Evolutionary conservation across 2,797 vertebrate genomes (phyloP).

Genomic region (Enteromius treurensis): DNA sequence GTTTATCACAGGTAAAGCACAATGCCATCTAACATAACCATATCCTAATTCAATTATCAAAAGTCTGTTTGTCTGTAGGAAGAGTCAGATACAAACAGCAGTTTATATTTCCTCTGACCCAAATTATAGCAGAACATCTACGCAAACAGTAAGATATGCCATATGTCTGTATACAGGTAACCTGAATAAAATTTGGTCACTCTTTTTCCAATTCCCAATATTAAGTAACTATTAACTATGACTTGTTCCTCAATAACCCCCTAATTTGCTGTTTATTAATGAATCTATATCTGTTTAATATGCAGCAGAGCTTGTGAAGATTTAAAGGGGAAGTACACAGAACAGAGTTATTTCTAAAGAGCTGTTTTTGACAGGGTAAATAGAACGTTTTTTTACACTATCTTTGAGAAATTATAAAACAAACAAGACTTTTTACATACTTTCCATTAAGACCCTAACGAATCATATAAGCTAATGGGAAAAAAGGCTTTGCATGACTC

Average conservation of each 20-base stretch:
- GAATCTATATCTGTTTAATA: neutral
- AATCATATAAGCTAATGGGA: too few relatives aligned
- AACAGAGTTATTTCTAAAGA: too few relatives aligned
- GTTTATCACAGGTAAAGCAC: neutral
- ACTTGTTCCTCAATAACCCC: neutral
- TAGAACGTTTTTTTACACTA: too few relatives aligned
- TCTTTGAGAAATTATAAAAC: too few relatives aligned
- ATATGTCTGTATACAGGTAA: neutral
- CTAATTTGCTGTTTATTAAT: neutral
- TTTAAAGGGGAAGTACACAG: too few relatives aligned
- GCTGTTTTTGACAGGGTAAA: too few relatives aligned
- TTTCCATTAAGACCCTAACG: too few relatives aligned
- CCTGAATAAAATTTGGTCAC: neutral
- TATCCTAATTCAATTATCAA: conserved; percentile 6
- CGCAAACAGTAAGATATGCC: neutral
- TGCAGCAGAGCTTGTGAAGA: neutral
- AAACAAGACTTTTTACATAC: too few relatives aligned
- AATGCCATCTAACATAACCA: conserved; percentile 23
- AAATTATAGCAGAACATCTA: neutral
- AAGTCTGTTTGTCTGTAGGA: neutral
- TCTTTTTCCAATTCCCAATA: neutral
- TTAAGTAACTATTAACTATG: neutral
- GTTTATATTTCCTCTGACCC: neutral
- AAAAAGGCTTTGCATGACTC: too few relatives aligned
- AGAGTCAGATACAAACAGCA: neutral